Base-by-base conservation (phyloP, 2,888 invertebrate genomes). In the Oscheius sp. region DNA sequence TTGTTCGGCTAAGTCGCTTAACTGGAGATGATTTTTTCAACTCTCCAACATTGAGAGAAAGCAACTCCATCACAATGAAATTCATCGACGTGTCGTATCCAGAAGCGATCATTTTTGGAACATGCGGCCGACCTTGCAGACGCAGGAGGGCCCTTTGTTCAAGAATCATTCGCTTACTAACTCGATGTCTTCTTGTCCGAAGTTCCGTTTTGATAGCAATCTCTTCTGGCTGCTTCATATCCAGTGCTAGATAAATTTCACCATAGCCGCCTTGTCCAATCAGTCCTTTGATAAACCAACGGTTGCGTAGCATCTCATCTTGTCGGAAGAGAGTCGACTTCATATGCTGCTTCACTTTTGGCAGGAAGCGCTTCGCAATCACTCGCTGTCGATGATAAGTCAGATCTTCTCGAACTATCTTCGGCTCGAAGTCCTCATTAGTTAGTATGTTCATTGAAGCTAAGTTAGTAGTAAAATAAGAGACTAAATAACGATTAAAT, bases 171-270 rank as follows among this genome's bases (percentile, higher is more conserved):
- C 82, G 65, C 23, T 70, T 71, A 25, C 71, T 73, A 4, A 72
- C 39, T 53, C 78, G 76, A n/a, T 79, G 76, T 17, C 71, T 64
- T 37, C 78, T 58, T 27, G 27, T 65, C 23, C 73, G 76, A 37
- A 76, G 79, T 48, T 82, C 82, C 10, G 66, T 81, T 46, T 82
- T 82, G 29, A 82, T 76, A 3, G 82, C 82, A 20, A 80, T 79
- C 46, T 75, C 72, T 52, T 75, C 76, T 10, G 67, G 57, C 46
- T 57, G 45, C 39, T 67, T 58, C 58, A 75, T 64, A 63, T 82
- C 82, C 10, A 72, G 61, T 8, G 79, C 76, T 45, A 70, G 50
- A 61, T 78, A 82, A 27, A 82, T 81, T 65, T 81, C 78, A 1
- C 82, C 82, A 65, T 82, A 82, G 25, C 80, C 78, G 2, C 78